Evolutionary conservation across 2,113 vertebrate genomes (phyloP).

Genomic region (Centrocercus urophasianus): DNA sequence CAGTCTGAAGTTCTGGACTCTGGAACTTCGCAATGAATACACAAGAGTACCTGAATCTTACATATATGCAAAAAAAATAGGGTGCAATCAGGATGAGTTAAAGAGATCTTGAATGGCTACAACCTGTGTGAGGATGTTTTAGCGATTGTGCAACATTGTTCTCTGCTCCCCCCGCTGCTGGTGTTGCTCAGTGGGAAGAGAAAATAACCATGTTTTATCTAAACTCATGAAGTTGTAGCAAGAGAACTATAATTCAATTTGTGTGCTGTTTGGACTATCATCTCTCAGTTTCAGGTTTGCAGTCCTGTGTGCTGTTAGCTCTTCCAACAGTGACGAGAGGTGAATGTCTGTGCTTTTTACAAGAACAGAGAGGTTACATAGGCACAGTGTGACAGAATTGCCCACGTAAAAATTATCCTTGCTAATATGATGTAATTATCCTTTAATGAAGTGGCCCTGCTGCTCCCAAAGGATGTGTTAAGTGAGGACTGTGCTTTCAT

Average conservation of each 20-base stretch:
- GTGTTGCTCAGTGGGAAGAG: not conserved
- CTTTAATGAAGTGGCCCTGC: slow-evolving; percentile 52
- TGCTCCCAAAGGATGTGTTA: slow-evolving; percentile 6
- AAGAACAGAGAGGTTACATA: slow-evolving; percentile 5
- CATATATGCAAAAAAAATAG: no score
- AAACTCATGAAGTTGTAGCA: slow-evolving; percentile 22
- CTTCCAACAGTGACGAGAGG: slow-evolving; percentile 1
- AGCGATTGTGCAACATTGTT: not conserved
- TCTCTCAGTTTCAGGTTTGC: slow-evolving; percentile 37
- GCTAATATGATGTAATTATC: slow-evolving; percentile 45
- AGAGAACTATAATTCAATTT: not conserved
- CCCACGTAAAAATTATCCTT: slow-evolving; percentile 42
- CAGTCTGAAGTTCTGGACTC: not conserved
- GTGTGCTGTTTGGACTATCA: not conserved
- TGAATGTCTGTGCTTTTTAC: slow-evolving; percentile 42
- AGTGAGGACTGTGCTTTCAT: not conserved
- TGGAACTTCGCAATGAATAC: not conserved
- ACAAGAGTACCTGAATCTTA: not conserved
- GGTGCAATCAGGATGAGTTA: not conserved
- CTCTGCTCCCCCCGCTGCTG: not conserved
- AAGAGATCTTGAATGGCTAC: accelerated
- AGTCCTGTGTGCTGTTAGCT: not conserved
- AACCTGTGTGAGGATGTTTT: not conserved
- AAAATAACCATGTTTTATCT: slow-evolving; percentile 4
- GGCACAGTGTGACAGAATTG: slow-evolving; percentile 29